Percentiles rank a stretch among this genome's conserved stretches.
Evolutionary conservation across 1,140 invertebrate species (phyloP).

Genomic region (Hycleus phaleratus): DNA sequence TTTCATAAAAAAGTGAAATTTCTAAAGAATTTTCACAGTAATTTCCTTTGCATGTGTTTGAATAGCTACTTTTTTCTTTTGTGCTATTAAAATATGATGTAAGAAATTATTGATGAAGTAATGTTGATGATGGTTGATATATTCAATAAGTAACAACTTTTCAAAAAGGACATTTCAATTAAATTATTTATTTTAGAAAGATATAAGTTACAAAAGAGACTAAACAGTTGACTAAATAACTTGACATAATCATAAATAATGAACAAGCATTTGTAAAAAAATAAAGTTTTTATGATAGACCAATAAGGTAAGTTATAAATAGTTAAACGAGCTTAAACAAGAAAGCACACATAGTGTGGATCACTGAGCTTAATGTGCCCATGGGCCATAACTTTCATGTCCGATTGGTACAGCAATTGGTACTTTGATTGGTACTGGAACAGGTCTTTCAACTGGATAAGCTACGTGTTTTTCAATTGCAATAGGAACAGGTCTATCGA

Average conservation of each 20-base stretch:
- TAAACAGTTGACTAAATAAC: conserved; percentile 4
- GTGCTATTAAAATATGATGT: no score
- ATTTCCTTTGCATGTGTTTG: no score
- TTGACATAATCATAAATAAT: conserved; percentile 24
- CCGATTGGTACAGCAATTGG: conserved; percentile 48
- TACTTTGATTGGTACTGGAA: conserved; percentile 44
- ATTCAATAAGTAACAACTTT: no score
- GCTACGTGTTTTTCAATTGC: conserved; percentile 45
- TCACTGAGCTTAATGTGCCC: conserved; percentile 30
- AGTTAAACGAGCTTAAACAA: conserved; percentile 42
- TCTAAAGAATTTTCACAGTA: no score
- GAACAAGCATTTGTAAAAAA: conserved; percentile 27
- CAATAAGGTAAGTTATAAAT: conserved; percentile 25
- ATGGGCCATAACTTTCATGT: conserved; percentile 42
- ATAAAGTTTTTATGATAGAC: conserved; percentile 24
- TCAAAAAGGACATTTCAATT: neutral
- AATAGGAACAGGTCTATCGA: conserved; percentile 49
- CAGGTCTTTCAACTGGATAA: conserved; percentile 49
- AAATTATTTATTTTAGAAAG: conserved; percentile 14
- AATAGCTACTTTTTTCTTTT: no score
- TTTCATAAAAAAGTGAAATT: no score
- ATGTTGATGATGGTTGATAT: no score
- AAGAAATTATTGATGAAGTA: no score
- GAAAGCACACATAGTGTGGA: conserved; percentile 41
- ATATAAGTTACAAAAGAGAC: conserved; percentile 17